Conservation (phyloP, 2,888 invertebrate species). For the Sussaba pulchella region DNA sequence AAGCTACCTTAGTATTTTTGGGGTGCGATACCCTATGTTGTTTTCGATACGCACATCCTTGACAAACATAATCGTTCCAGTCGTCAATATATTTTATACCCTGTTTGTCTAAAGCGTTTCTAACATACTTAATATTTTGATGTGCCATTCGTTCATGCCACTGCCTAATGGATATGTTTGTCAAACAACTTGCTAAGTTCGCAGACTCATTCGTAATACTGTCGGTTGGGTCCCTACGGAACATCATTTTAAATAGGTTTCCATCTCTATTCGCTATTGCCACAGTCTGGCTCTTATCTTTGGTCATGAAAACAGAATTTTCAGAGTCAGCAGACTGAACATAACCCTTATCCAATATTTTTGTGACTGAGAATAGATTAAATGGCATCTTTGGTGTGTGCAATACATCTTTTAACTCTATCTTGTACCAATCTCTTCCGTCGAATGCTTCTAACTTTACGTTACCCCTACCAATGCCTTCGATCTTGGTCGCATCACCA, state of each 20-base stretch:
- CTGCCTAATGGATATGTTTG: conserved; percentile 67
- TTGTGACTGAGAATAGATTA: conserved; percentile 73
- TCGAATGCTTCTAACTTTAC: conserved; percentile 72
- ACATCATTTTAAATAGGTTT: conserved; percentile 69
- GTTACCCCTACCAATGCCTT: conserved; percentile 71
- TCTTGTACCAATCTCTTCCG: conserved; percentile 69
- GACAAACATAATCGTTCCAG: conserved; percentile 71
- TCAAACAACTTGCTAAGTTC: conserved; percentile 42
- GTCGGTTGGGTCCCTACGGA: conserved; percentile 58
- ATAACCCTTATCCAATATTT: conserved; percentile 72
- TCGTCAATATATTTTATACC: conserved; percentile 71
- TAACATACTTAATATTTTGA: conserved; percentile 72
- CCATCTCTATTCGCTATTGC: conserved; percentile 65
- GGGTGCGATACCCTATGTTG: conserved; percentile 72
- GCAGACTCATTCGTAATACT: conserved; percentile 44
- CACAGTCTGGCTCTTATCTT: conserved; percentile 58
- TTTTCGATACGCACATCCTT: conserved; percentile 71
- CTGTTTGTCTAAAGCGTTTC: conserved; percentile 66
- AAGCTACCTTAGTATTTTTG: conserved; percentile 69
- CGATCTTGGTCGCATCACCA: conserved; percentile 70
- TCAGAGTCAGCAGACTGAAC: conserved; percentile 67
- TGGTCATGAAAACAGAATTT: conserved; percentile 65
- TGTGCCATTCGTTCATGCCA: conserved; percentile 75
- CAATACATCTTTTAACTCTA: conserved; percentile 64
- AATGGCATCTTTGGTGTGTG: conserved; percentile 66